Conservation (phyloP, 2,888 invertebrate genomes). For the Himalopsyche tibetana region DNA sequence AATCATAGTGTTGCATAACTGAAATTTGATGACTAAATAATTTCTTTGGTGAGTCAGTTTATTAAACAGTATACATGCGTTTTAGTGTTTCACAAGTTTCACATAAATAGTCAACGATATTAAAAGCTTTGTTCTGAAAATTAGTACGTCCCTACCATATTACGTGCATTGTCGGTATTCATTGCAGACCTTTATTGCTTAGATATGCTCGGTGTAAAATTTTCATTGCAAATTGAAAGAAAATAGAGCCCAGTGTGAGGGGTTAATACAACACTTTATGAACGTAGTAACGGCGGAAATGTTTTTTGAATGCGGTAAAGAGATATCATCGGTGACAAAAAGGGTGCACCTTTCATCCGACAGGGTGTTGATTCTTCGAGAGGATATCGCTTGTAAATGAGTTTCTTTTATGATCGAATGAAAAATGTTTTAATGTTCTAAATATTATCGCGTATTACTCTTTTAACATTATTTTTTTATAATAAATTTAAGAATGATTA, state of each 20-base stretch:
- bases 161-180: neutral
- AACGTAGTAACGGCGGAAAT: neutral
- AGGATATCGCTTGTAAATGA: conserved; percentile 8
- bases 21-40: too few species aligned
- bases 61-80: too few species aligned
- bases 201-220: conserved; percentile 46
- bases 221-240: conserved; percentile 57
- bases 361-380: neutral
- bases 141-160: neutral
- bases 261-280: conserved; percentile 37
- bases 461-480: too few species aligned
- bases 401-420: neutral
- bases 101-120: too few species aligned
- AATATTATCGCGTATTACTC: too few species aligned
- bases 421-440: too few species aligned
- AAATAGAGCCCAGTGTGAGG: neutral
- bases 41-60: too few species aligned
- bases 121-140: too few species aligned
- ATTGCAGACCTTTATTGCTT: conserved; percentile 49
- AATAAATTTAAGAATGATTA: too few species aligned
- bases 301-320: neutral
- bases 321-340: neutral
- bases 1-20: too few species aligned
- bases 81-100: too few species aligned
- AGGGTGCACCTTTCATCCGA: neutral